Evolutionary conservation across 2,888 invertebrate genomes (phyloP).

Genomic region (Volucella inflata): DNA sequence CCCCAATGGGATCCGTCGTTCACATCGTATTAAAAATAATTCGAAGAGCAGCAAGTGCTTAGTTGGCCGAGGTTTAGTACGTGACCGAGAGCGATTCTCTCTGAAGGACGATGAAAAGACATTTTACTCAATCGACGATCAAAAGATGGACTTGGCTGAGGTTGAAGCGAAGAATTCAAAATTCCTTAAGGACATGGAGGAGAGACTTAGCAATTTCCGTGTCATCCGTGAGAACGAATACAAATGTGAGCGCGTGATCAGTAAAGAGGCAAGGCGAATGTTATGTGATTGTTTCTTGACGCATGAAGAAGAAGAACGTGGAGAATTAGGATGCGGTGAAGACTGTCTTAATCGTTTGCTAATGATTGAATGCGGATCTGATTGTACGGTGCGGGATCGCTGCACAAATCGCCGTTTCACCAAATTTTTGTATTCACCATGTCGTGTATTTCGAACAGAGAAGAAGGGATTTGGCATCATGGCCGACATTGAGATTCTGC

Average conservation of each 20-base stretch:
- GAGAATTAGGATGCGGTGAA: constrained; percentile 95
- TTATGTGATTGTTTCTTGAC: constrained; percentile 97
- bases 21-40: constrained; percentile 90
- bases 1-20: constrained; percentile 86
- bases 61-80: constrained; percentile 88
- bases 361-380: constrained; percentile 98
- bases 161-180: constrained; percentile 81
- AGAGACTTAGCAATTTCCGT: constrained; percentile 89
- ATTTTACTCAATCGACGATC: constrained; percentile 83
- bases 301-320: constrained; percentile 92
- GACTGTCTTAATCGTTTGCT: constrained; percentile 98
- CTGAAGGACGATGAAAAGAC: constrained; percentile 80
- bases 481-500: constrained; percentile 80
- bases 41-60: constrained; percentile 83
- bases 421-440: constrained; percentile 91
- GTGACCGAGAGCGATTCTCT: constrained; percentile 84
- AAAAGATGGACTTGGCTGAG: constrained; percentile 80
- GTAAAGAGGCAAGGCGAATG: constrained; percentile 96
- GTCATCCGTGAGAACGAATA: constrained; percentile 94
- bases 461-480: constrained; percentile 98
- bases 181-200: constrained; percentile 83
- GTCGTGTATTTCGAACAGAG: constrained; percentile 95
- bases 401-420: constrained; percentile 98
- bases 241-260: constrained; percentile 91
- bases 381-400: constrained; percentile 94